phyloP scores from a whole-genome alignment of 2,797 vertebrate species.

The Diceros bicornis region DNA sequence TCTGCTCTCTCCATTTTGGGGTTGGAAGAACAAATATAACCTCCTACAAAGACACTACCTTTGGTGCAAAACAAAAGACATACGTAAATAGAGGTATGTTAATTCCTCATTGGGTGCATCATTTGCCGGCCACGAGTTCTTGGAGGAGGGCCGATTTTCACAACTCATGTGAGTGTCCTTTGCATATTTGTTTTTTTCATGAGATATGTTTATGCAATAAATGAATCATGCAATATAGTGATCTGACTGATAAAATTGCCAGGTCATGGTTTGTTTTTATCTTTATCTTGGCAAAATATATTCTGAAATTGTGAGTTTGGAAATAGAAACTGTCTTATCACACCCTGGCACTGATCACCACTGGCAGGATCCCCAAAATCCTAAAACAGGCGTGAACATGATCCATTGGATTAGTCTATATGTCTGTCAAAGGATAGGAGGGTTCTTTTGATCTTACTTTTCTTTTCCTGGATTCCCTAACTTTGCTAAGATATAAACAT shows the following conservation, averaged over 20 bases:
- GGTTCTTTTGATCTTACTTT: background rate
- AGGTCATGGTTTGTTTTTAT: conserved; percentile 24
- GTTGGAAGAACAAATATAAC: background rate
- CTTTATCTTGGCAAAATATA: conserved; percentile 45
- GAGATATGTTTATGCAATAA: background rate
- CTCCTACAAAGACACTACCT: background rate
- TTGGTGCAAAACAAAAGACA: background rate
- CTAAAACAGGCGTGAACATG: background rate
- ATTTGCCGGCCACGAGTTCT: background rate
- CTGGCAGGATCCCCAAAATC: background rate
- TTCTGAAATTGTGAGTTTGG: conserved; percentile 52
- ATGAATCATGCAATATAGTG: background rate
- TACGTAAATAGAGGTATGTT: background rate
- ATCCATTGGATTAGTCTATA: background rate
- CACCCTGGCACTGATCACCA: background rate
- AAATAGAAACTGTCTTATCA: background rate
- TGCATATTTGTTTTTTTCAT: background rate
- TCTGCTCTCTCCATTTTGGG: background rate
- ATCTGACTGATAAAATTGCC: background rate
- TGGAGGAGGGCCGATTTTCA: background rate
- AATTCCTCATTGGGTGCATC: background rate
- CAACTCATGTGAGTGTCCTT: background rate
- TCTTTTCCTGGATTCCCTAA: background rate
- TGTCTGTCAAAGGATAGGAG: background rate
- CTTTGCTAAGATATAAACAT: background rate